Evolutionary conservation across 2,113 vertebrate genomes (phyloP).

Genomic region (Xyrauchen texanus): DNA sequence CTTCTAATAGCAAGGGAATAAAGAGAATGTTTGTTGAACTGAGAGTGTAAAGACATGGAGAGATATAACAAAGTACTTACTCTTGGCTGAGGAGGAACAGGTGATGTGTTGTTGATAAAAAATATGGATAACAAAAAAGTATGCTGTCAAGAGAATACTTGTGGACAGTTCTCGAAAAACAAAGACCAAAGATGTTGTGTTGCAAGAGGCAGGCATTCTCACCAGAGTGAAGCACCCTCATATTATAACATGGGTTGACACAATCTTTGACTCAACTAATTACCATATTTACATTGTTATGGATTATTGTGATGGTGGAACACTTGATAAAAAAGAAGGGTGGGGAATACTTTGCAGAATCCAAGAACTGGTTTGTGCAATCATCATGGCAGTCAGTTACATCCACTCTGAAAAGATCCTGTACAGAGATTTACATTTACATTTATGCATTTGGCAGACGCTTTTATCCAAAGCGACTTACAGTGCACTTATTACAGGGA

Average conservation of each 20-base stretch:
- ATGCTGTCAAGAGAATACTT: slow-evolving; percentile 76
- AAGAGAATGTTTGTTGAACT: neutral
- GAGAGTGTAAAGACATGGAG: slow-evolving; percentile 63
- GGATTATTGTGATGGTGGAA: slow-evolving; percentile 79
- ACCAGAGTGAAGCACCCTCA: slow-evolving; percentile 72
- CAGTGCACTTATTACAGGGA: too few relatives aligned
- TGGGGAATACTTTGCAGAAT: slow-evolving; percentile 64
- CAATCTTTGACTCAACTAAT: slow-evolving; percentile 64
- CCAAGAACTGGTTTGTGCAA: slow-evolving; percentile 74
- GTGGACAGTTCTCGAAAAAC: slow-evolving; percentile 57
- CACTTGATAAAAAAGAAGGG: slow-evolving; percentile 67
- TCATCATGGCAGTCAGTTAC: slow-evolving; percentile 72
- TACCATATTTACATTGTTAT: slow-evolving; percentile 76
- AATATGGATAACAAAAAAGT: slow-evolving; percentile 62
- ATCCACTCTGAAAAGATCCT: slow-evolving; percentile 76
- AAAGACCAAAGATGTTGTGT: slow-evolving; percentile 63
- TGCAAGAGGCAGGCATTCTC: slow-evolving; percentile 78
- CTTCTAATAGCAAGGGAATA: neutral
- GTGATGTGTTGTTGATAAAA: slow-evolving; percentile 78
- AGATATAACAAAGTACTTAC: slow-evolving; percentile 70
- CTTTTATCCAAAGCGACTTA: too few relatives aligned
- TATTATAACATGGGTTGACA: slow-evolving; percentile 72
- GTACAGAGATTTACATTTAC: too few relatives aligned
- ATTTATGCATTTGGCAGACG: too few relatives aligned
- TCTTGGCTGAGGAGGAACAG: slow-evolving; percentile 74